Base-by-base conservation (phyloP, 2,113 vertebrate species). In the Thomomys bottae region DNA sequence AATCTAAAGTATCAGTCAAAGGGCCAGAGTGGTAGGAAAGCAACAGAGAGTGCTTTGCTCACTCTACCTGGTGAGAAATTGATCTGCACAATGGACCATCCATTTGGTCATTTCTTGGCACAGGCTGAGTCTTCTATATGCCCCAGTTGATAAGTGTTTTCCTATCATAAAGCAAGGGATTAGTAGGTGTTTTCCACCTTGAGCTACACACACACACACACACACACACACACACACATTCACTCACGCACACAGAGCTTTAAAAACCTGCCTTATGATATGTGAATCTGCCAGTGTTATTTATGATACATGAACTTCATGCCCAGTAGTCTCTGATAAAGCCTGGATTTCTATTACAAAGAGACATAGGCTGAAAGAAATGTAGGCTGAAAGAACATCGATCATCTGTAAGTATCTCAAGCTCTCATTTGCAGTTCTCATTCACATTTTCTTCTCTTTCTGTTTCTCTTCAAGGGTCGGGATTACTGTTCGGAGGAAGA, bases 401-500 rank as follows among this genome's bases (percentile, higher is more conserved):
- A 49, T 5, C 2, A n/a, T 20, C 17, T 23, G 5, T 59, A 38
- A 82, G 71, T 49, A 14, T 38, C 78, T 78, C 40, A 6, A 57
- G 40, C 85, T 88, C 32, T 66, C 66, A 79, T 61, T 71, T 76
- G 75, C 67, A 57, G 49, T 77, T 88, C 66, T 87, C 64, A 84
- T 34, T 94, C 82, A 71, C 21, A 6, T 42, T 36, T 80, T 54
- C 2, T 84, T 81, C 6, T 91, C 91, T 79, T 96, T 94, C 78
- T 92, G 84, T 90, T 87, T 82, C 59, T 88, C 84, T 54, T 95
- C 15, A 89, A 99, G 99, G 99, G 99, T 95, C 98, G 97, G 92
- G 99, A 99, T 98, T 99, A 99, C 96, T 99, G 99, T 98, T 99
- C 99, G 94, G 99, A 99, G 97, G 99, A 99, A 94, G 99, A 99